Base-by-base conservation (phyloP, 2,888 invertebrate genomes). In the Caenorhabditis angaria region DNA sequence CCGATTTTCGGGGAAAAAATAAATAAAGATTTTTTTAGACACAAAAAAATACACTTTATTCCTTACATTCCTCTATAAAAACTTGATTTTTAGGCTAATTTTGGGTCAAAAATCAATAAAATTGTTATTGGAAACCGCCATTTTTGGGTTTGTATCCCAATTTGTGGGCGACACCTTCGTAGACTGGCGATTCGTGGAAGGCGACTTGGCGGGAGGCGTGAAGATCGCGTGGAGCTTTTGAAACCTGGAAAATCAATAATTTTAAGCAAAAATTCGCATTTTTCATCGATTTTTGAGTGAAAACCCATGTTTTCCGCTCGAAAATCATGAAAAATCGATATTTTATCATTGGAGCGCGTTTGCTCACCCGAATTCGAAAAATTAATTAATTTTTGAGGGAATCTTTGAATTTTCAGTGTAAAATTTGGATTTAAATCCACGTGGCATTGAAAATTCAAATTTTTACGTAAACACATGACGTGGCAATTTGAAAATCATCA, bases 111-210 rank as follows among this genome's bases (percentile, higher is more conserved):
- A 10, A 22, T 8, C 20, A 18, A 55, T 64, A 55, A 66, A 54
- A 27, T 24, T 41, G n/a, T 48, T 75, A 77, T 65, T 82, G 81
- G 76, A 81, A 82, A 54, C 82, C 82, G 32, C 80, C 83, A 58
- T 82, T 78, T 75, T 83, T 83, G 22, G 80, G 73, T 57, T 77
- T 81, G 76, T 83, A 83, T 48, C 84, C 84, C 58, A 84, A 74
- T 55, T 78, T 78, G 53, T 80, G 76, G 35, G 84, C 84, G 55
- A 84, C 84, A n/a, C 84, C 84, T 1, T 81, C 81, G 70, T 84
- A 84, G 14, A 84, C 83, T 28, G 84, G 82, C 18, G 75, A 72
- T 29, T 75, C 65, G 61, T 73, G 76, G 68, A 82, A 81, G 8
- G 77, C 76, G 41, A 82, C 81, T 60, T 74, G 63, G 54, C 73